A percentile compares a stretch with the other conserved stretches of the same genome.
These are phyloP conservation scores for Rhea americana DNA, from an alignment of 2,113 vertebrate genomes.

Conservation along the genomic window DNA sequence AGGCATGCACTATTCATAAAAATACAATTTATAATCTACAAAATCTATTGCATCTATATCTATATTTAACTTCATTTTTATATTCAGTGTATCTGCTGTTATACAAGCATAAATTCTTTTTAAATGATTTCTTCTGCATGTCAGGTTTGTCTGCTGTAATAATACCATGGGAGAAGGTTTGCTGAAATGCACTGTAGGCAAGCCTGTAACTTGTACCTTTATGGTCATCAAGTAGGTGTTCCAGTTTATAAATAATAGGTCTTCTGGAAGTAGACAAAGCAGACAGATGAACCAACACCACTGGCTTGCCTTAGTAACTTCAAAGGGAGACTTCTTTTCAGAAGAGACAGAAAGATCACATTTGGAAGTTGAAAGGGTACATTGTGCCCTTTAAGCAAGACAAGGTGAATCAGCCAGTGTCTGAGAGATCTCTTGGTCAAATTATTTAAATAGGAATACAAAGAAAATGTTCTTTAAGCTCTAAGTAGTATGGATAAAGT, in stretches of 20 bases:
- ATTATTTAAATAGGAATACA: slow-evolving; percentile 43
- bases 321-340: not conserved
- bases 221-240: slow-evolving; percentile 2
- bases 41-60: not conserved
- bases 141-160: not conserved
- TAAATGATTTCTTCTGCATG: not conserved
- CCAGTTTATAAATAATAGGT: not conserved
- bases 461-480: slow-evolving; percentile 21
- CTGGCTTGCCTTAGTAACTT: not conserved
- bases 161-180: not conserved
- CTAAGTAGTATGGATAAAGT: slow-evolving; percentile 51
- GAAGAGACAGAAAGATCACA: not conserved
- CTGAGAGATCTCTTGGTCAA: not conserved
- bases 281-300: not conserved
- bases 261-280: not conserved
- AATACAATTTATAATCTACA: not conserved
- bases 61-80: not conserved
- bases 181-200: not conserved
- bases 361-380: not conserved
- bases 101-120: not conserved
- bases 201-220: not conserved
- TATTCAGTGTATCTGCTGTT: not conserved
- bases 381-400: not conserved
- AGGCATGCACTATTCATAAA: not conserved
- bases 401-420: not conserved